These are phyloP conservation scores for Exephanes ischioxanthus DNA, from an alignment of 2,888 invertebrate species.

Conservation along the genomic window DNA sequence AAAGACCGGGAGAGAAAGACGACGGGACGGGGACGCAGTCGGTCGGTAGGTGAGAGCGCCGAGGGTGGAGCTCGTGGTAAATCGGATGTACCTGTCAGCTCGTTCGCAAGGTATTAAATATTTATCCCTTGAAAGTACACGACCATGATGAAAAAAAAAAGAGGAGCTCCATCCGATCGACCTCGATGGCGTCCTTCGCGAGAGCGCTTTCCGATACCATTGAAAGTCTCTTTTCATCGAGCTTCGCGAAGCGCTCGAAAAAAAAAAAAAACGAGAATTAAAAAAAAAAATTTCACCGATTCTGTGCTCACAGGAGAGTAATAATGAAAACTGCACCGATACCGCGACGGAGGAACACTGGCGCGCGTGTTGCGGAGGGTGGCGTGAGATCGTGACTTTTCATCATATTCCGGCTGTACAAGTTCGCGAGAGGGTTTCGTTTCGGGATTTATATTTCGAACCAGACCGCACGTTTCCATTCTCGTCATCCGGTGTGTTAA, in stretches of 20 bases:
- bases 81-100: constrained; percentile 62
- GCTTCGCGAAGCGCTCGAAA: neutral
- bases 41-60: constrained; percentile 33
- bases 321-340: constrained; percentile 17
- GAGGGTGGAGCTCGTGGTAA: constrained; percentile 47
- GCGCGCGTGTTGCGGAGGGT: constrained; percentile 1
- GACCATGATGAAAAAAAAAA: constrained; percentile 18
- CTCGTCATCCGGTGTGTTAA: constrained; percentile 61
- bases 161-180: neutral
- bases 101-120: constrained; percentile 43
- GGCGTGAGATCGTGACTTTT: constrained; percentile 46
- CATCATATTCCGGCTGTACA: constrained; percentile 41
- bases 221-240: constrained; percentile 3
- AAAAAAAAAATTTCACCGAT: constrained; percentile 7
- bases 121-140: constrained; percentile 25
- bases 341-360: neutral
- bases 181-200: neutral
- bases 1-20: constrained; percentile 61
- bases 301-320: constrained; percentile 5
- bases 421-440: constrained; percentile 52
- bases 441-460: constrained; percentile 68
- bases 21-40: constrained; percentile 32
- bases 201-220: neutral
- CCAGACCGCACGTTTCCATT: constrained; percentile 66
- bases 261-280: neutral